Percentiles rank a stretch among this genome's conserved stretches.
Conservation (phyloP, 2,797 vertebrate genomes). For the Enteromius afrohamiltoni region DNA sequence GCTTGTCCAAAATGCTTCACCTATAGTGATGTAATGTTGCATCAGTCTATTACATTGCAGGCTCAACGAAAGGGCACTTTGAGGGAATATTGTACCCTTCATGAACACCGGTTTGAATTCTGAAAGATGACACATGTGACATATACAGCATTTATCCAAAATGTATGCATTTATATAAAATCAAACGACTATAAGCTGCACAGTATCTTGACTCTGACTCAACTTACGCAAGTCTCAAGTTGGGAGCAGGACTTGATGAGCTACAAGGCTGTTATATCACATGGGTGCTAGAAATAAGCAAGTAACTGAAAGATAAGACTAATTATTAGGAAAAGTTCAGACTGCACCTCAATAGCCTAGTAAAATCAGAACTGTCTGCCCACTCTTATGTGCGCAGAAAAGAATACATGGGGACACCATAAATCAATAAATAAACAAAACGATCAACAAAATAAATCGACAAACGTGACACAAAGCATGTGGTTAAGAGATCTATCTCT, state of each 20-base stretch:
- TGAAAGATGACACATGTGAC: not conserved
- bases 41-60: not conserved
- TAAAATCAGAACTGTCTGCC: not conserved
- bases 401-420: not conserved
- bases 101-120: not conserved
- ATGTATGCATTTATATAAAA: not conserved
- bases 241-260: not conserved
- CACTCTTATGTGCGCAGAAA: not conserved
- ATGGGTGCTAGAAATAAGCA: not conserved
- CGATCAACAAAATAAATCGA: not conserved
- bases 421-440: not conserved
- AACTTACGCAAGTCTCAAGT: not conserved
- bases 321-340: not conserved
- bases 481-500: constrained; percentile 12
- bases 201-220: not conserved
- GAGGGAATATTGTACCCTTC: not conserved
- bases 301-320: not conserved
- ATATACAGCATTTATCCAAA: not conserved
- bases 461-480: constrained; percentile 11
- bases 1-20: not conserved
- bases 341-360: not conserved
- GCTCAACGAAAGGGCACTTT: not conserved
- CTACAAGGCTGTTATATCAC: not conserved
- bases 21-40: not conserved
- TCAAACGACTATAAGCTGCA: not conserved